Evolutionary conservation across 2,888 invertebrate genomes (phyloP), one percentile per base, ranked within the genome.

Genomic region (Callinectes sapidus): DNA sequence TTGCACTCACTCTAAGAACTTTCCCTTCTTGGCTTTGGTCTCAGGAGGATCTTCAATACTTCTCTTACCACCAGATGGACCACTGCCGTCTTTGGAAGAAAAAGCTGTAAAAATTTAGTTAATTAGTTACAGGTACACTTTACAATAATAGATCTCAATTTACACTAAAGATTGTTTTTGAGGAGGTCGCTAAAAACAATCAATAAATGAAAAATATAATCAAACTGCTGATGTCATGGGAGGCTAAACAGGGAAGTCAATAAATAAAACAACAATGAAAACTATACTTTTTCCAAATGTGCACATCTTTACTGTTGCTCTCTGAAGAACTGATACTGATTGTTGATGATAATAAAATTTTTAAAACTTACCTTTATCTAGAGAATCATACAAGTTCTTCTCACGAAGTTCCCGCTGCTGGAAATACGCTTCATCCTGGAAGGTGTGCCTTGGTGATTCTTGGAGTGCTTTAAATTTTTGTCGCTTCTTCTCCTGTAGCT

Each of bases 321-420:
- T 23, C 61, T 61, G 23, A 61, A 61, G 23, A 61, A 61, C 13
- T 18, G 2, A 61, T 61, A 23, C 13, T 23, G 23, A 23, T 23
- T 61, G 6, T 13, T 71, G 71, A n/a, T 28, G 28, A 71, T 28
- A 6, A 71, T 5, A 28, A n/a, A 13, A 35, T 81, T 3, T 42
- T 23, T 10, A 54, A 54, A 48, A 90, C 91, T 54, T 32, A 92
- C 94, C 94, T 91, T 94, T 94, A 87, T 94, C 94, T 23, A 94
- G 97, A 0, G 99, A 98, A 95, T 98, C 97, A 95, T 97, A 97
- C 0, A 98, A 97, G 95, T 97, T 97, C 95, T 98, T 98, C 0
- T 97, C 97, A 92, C 98, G 96, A 92, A 97, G 97, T 13, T 97
- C 97, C 89, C 98, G 96, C 91, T 97, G 97, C 94, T 97, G 97